Percentiles rank a stretch among this genome's conserved stretches.
Evolutionary conservation across 1,140 invertebrate species (phyloP).

Genomic region (Cydia strobilella): DNA sequence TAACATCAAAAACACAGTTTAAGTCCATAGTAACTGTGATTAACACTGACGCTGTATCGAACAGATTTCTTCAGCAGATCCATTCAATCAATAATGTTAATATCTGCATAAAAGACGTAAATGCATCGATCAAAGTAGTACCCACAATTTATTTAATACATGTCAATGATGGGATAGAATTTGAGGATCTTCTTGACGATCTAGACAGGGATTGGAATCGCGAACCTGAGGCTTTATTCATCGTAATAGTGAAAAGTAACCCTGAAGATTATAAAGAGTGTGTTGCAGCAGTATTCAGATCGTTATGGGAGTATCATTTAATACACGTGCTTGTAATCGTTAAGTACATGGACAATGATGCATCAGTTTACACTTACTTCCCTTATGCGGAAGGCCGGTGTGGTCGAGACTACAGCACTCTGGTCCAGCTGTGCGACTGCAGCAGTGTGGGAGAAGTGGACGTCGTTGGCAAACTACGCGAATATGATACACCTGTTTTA

Average conservation of each 20-base stretch:
- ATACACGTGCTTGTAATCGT: background rate
- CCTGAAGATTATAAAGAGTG: background rate
- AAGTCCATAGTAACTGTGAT: background rate
- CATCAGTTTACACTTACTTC: constrained; percentile 6
- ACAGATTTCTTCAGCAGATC: background rate
- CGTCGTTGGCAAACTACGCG: background rate
- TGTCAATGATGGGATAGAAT: background rate
- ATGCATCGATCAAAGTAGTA: background rate
- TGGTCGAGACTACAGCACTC: constrained; percentile 4
- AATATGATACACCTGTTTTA: background rate
- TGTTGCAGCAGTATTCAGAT: background rate
- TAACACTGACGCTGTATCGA: constrained; percentile 1
- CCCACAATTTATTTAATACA: background rate
- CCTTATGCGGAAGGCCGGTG: constrained; percentile 19
- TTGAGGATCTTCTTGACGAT: background rate
- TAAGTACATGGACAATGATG: background rate
- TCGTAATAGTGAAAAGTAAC: background rate
- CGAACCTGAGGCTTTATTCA: constrained; percentile 9
- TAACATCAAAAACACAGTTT: background rate
- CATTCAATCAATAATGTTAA: background rate
- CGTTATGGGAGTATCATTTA: constrained; percentile 7
- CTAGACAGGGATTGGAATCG: constrained; percentile 13
- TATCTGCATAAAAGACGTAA: background rate
- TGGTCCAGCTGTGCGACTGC: background rate
- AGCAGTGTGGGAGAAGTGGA: background rate